Conservation (phyloP, 2,888 invertebrate species). For the Yponomeuta sedellus region DNA sequence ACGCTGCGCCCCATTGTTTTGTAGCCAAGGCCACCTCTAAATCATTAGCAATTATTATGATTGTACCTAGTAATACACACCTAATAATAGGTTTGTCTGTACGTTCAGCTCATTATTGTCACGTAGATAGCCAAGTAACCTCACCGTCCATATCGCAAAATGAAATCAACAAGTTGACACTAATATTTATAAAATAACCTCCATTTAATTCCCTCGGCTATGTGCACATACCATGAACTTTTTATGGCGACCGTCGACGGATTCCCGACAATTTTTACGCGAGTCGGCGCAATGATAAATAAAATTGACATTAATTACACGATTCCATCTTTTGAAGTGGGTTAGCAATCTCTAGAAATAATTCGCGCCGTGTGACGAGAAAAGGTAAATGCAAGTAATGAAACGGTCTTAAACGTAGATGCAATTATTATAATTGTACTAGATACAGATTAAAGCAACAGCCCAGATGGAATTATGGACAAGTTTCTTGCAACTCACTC, state of each 20-base stretch:
- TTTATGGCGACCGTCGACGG: slow-evolving; percentile 20
- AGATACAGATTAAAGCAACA: slow-evolving; percentile 41
- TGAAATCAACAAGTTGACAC: slow-evolving; percentile 20
- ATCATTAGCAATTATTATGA: slow-evolving; percentile 22
- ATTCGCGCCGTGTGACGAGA: slow-evolving; percentile 32
- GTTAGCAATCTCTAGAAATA: slow-evolving; percentile 60
- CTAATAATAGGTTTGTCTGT: slow-evolving; percentile 18
- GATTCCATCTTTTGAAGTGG: slow-evolving; percentile 53
- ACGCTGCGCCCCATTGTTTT: slow-evolving; percentile 18
- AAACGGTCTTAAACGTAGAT: slow-evolving; percentile 44
- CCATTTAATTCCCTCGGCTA: slow-evolving; percentile 8
- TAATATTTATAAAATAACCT: slow-evolving; percentile 19
- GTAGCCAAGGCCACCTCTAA: slow-evolving; percentile 17
- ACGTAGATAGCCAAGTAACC: slow-evolving; percentile 15
- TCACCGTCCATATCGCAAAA: slow-evolving; percentile 18
- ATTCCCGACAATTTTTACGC: slow-evolving; percentile 17
- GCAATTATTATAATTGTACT: slow-evolving; percentile 58
- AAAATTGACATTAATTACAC: slow-evolving; percentile 69
- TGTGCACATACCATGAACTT: slow-evolving; percentile 16
- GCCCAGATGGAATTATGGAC: slow-evolving; percentile 35
- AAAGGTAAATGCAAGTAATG: slow-evolving; percentile 43
- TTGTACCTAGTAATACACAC: slow-evolving; percentile 20
- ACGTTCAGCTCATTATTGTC: slow-evolving; percentile 19
- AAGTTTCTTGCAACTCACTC: slow-evolving; percentile 32
- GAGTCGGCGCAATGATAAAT: slow-evolving; percentile 52